Evolutionary conservation across 2,113 vertebrate species (phyloP), one percentile per base, ranked within the genome.

Genomic region (Sprattus sprattus): DNA sequence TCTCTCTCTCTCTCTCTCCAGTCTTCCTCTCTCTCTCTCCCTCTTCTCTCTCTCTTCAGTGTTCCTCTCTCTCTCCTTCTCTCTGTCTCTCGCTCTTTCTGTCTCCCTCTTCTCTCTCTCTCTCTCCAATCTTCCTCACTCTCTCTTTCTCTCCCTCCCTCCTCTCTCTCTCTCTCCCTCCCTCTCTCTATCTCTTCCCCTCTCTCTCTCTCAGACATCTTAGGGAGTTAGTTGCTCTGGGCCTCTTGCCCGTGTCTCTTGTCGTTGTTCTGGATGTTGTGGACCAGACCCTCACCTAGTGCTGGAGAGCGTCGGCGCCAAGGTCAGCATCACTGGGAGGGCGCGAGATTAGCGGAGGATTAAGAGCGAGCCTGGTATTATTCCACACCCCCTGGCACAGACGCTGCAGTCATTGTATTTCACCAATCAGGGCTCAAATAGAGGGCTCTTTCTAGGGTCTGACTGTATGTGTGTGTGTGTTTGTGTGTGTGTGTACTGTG

Each of bases 271-370:
- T 71, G 54, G 2, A 44, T 49, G 78, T 84, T 67, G 22, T 60
- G 13, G 50, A 57, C 22, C 44, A 64, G 52, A 46, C 2, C 54
- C 10, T 11, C 28, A 22, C 87, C 90, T 89, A 86, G 87, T 57
- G 87, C 82, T 52, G 71, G 4, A 13, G 88, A 60, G 85, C 89
- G 87, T 54, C 84, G 67, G 67, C 71, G 13, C 47, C 67, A 22
- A 71, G 85, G 71, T 84, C 86, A 44, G 45, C 87, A 82, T 90
- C 88, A 86, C 10, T 16, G 91, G 87, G 81, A 89, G 85, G 90
- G 89, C 88, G 90, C 86, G 80, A 81, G 90, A 92, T 93, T 90
- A 92, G 89, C 71, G 89, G 90, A 39, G 92, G 93, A 94, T 94
- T 94, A 92, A 45, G 28, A 45, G 83, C 67, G 87, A 90, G 91